Evolutionary conservation across 2,888 invertebrate species (phyloP).

Genomic region (Hydropsyche betteni): DNA sequence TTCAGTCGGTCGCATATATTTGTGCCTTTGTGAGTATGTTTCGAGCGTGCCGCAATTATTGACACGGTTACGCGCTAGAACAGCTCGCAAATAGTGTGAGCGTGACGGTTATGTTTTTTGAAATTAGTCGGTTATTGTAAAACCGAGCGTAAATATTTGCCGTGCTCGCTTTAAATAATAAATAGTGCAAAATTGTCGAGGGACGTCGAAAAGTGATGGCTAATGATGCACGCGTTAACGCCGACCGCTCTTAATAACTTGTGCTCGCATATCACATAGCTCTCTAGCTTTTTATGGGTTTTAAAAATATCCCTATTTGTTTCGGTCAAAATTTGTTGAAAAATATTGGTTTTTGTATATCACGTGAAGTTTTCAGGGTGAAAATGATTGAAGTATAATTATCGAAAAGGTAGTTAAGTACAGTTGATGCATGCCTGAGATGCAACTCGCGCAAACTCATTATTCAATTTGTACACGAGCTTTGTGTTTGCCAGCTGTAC

Average conservation of each 20-base stretch:
- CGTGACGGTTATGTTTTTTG: slow-evolving; percentile 20
- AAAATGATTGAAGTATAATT: background rate
- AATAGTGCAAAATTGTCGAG: slow-evolving; percentile 25
- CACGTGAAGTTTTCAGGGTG: background rate
- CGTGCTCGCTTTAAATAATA: background rate
- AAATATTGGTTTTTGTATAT: background rate
- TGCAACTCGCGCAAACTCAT: slow-evolving; percentile 42
- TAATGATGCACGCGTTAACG: slow-evolving; percentile 17
- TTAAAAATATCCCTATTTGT: too few species aligned
- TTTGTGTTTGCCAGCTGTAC: slow-evolving; percentile 21
- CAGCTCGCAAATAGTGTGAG: background rate
- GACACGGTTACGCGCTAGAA: slow-evolving; percentile 19
- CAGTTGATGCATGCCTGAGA: slow-evolving; percentile 8
- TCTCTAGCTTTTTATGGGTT: too few species aligned
- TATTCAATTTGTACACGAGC: slow-evolving; percentile 42
- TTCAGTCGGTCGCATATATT: slow-evolving; percentile 2
- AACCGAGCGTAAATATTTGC: slow-evolving; percentile 18
- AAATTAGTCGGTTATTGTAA: slow-evolving; percentile 30
- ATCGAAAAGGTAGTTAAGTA: too few species aligned
- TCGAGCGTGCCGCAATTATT: slow-evolving; percentile 13
- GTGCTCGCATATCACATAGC: background rate
- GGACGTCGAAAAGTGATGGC: background rate
- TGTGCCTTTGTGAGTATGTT: background rate
- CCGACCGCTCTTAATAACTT: slow-evolving; percentile 6
- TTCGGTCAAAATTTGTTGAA: background rate